Conservation (phyloP, 1,140 invertebrate species). For the Pogonomyrmex barbatus region DNA sequence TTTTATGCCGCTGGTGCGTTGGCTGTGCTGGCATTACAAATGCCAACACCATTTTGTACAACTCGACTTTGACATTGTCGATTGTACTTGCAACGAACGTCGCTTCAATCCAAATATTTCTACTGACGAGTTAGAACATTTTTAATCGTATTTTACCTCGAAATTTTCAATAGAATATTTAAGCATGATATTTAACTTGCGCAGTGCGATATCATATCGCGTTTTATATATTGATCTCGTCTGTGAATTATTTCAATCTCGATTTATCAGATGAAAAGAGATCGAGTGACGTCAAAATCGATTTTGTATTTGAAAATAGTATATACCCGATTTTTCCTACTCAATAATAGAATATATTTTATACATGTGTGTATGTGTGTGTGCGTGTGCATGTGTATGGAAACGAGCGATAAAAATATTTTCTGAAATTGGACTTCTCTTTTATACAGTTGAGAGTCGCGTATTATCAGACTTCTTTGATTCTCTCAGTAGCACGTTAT, state of each 20-base stretch:
- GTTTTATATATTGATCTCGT: conserved; percentile 27
- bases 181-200: conserved; percentile 42
- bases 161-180: conserved; percentile 25
- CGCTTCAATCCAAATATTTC: conserved; percentile 46
- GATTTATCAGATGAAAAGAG: conserved; percentile 31
- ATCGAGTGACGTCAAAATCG: conserved; percentile 1
- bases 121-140: conserved; percentile 23
- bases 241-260: conserved; percentile 41
- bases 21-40: conserved; percentile 39
- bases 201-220: neutral
- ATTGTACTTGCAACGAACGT: conserved; percentile 40
- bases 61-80: conserved; percentile 49
- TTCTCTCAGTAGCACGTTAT: conserved; percentile 11
- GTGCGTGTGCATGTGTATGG: neutral
- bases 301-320: conserved; percentile 32
- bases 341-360: neutral
- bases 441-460: neutral
- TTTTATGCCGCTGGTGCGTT: conserved; percentile 16
- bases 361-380: too few species aligned
- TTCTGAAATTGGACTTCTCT: neutral
- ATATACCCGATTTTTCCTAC: neutral
- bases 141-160: conserved; percentile 42
- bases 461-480: conserved; percentile 10
- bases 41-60: conserved; percentile 42
- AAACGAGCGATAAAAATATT: neutral